phyloP scores from a whole-genome alignment of 2,797 vertebrate genomes.

The Sebastes umbrosus region DNA sequence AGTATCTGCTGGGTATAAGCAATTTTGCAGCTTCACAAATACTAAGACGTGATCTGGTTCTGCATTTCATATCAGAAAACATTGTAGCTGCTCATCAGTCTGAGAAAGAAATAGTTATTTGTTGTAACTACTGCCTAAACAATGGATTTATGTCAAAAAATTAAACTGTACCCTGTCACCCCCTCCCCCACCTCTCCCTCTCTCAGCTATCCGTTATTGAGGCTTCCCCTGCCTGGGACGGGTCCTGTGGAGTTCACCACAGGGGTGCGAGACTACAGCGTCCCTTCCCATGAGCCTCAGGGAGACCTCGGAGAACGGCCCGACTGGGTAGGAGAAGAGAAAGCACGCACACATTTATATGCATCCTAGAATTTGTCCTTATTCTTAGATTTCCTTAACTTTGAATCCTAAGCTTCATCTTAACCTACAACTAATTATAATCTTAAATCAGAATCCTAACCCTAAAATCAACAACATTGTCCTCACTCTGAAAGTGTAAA shows the following conservation, averaged over 20 bases:
- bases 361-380: not conserved
- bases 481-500: not conserved
- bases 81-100: not conserved
- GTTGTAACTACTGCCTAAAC: not conserved
- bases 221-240: slow-evolving; percentile 94
- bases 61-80: not conserved
- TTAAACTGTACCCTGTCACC: not conserved
- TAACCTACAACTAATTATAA: not conserved
- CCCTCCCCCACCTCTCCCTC: not conserved
- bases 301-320: slow-evolving; percentile 86
- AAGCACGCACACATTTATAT: not conserved
- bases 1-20: not conserved
- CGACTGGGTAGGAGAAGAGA: slow-evolving; percentile 88
- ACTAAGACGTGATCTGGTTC: not conserved
- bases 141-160: not conserved
- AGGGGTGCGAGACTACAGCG: slow-evolving; percentile 87
- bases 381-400: not conserved
- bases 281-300: slow-evolving; percentile 80
- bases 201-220: slow-evolving; percentile 90
- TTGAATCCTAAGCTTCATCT: not conserved
- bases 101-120: not conserved
- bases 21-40: not conserved
- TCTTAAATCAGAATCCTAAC: not conserved
- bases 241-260: slow-evolving; percentile 97
- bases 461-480: not conserved